These are phyloP conservation scores for Calycopis cecrops DNA, from an alignment of 1,140 invertebrate genomes.

Conservation along the genomic window DNA sequence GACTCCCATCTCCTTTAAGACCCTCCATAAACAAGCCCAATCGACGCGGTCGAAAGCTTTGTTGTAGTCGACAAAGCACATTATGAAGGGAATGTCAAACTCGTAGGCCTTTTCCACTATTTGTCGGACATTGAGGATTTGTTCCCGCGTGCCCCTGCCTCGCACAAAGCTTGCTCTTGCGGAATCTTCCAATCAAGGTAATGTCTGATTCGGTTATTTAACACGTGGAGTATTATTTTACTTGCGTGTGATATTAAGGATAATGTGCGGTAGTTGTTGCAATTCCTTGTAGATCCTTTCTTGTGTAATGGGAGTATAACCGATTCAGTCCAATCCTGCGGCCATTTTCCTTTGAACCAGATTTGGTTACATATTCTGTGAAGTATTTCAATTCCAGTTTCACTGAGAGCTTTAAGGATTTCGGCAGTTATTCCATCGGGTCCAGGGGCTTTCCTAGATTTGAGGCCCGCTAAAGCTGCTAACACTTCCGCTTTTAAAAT, in stretches of 20 bases:
- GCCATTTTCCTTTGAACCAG: too few relatives aligned
- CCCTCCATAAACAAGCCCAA: conserved; percentile 13
- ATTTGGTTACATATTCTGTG: too few relatives aligned
- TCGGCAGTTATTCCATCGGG: conserved; percentile 13
- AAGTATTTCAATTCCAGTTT: too few relatives aligned
- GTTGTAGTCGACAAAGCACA: conserved; percentile 17
- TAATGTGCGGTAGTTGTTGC: conserved; percentile 16
- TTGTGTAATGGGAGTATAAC: too few relatives aligned
- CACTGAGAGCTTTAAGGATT: conserved; percentile 17
- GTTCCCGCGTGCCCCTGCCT: conserved; percentile 26
- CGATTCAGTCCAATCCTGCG: too few relatives aligned
- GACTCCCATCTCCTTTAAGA: conserved; percentile 12
- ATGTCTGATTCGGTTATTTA: conserved; percentile 19
- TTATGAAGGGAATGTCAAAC: conserved; percentile 20
- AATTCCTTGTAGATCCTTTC: too few relatives aligned
- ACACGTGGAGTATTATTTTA: conserved; percentile 23
- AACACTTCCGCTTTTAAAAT: conserved; percentile 17
- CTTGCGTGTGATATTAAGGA: conserved; percentile 24
- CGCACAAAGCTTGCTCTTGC: conserved; percentile 26
- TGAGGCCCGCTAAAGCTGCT: conserved; percentile 10
- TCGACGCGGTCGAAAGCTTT: conserved; percentile 18
- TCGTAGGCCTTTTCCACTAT: conserved; percentile 25
- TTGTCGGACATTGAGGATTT: conserved; percentile 26
- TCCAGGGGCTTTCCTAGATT: conserved; percentile 15
- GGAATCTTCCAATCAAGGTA: conserved; percentile 21